Conservation (phyloP, 1,140 invertebrate genomes). For the Cydia strobilella region DNA sequence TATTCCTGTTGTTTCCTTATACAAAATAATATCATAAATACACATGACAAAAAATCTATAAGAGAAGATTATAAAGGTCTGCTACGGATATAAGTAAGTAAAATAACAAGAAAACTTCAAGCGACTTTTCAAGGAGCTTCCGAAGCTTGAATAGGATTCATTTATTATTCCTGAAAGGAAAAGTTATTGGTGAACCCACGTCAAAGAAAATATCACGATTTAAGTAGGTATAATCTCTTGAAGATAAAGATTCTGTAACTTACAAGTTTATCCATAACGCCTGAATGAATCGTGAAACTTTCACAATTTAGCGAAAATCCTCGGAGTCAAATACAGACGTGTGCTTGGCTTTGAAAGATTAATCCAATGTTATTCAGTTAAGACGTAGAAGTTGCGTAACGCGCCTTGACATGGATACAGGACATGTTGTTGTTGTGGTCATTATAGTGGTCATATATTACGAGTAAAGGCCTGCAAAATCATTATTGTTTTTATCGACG, state of each 20-base stretch:
- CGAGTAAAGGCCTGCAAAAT: background rate
- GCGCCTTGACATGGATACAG: slow-evolving; percentile 10
- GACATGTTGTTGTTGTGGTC: background rate
- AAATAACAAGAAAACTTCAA: background rate
- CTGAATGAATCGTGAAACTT: background rate
- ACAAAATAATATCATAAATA: background rate
- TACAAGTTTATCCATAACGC: slow-evolving; percentile 8
- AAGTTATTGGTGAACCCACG: slow-evolving; percentile 12
- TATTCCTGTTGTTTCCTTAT: too few species aligned
- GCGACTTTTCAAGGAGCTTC: slow-evolving; percentile 13
- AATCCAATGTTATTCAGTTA: background rate
- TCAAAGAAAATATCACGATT: slow-evolving; percentile 2
- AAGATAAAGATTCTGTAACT: background rate
- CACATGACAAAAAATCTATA: background rate
- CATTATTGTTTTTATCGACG: background rate
- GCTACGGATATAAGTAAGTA: background rate
- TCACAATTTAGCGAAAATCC: background rate
- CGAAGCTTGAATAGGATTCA: slow-evolving; percentile 6
- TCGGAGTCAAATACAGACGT: background rate
- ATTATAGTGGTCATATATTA: background rate
- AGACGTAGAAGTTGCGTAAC: slow-evolving; percentile 1
- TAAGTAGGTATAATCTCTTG: background rate
- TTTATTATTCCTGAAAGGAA: slow-evolving; percentile 10
- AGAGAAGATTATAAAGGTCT: background rate
- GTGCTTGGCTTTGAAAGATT: background rate